These are phyloP conservation scores for Chunga burmeisteri DNA, from an alignment of 2,113 vertebrate species.

Conservation along the genomic window DNA sequence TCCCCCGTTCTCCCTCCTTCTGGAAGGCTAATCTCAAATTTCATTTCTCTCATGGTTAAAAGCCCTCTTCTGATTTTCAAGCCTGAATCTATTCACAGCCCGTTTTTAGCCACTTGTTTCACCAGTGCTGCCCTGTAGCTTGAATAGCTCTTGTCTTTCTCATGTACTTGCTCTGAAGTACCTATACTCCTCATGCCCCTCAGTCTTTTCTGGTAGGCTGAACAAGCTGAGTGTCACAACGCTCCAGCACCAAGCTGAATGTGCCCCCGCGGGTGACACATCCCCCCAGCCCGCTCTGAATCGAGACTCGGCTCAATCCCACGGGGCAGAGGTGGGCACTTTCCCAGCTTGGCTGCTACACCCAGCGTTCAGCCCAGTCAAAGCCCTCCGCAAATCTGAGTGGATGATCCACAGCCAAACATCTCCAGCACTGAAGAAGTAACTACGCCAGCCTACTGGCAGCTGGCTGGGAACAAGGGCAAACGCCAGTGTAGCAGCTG, in stretches of 20 bases:
- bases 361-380: background rate
- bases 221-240: background rate
- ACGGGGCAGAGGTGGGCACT: background rate
- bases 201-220: background rate
- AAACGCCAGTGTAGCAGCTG: background rate
- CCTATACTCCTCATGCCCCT: fast-evolving
- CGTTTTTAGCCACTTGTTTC: background rate
- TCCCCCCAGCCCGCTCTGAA: background rate
- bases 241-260: background rate
- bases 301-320: fast-evolving
- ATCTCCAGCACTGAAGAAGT: background rate
- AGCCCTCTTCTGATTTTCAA: background rate
- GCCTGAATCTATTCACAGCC: background rate
- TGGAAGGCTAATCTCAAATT: background rate
- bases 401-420: background rate
- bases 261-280: background rate
- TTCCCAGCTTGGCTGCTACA: background rate
- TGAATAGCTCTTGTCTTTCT: background rate
- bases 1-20: background rate
- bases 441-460: background rate
- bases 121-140: background rate
- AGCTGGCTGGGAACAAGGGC: background rate
- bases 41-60: background rate
- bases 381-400: background rate
- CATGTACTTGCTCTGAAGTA: background rate